These are phyloP conservation scores for Capromys pilorides DNA, from an alignment of 2,797 vertebrate genomes.

Conservation along the genomic window DNA sequence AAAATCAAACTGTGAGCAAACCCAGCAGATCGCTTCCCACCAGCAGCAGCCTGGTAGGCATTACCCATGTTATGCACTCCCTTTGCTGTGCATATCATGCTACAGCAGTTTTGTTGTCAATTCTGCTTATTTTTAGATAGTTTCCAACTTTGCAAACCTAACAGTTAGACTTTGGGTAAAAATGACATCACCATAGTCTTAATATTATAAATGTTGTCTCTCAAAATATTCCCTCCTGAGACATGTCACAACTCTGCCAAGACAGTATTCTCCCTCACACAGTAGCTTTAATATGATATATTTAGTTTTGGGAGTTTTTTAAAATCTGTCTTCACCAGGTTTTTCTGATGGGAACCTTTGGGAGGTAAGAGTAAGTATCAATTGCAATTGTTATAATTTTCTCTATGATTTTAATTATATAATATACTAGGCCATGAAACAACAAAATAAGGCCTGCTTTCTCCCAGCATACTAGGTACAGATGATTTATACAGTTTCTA, in stretches of 20 bases:
- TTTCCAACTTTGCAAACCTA: background rate
- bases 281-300: background rate
- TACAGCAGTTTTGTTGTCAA: background rate
- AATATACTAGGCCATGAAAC: background rate
- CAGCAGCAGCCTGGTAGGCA: background rate
- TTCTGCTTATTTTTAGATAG: background rate
- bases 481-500: background rate
- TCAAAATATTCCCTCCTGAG: background rate
- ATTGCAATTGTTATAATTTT: background rate
- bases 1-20: constrained; percentile 14
- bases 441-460: background rate
- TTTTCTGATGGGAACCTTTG: background rate
- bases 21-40: background rate
- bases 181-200: background rate
- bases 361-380: background rate
- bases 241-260: background rate
- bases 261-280: background rate
- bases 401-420: background rate
- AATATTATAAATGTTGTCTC: background rate
- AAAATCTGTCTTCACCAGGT: background rate
- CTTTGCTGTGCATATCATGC: background rate
- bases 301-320: background rate
- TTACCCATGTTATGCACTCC: background rate
- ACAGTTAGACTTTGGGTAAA: background rate
- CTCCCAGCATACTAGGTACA: background rate